A percentile compares a stretch with the other conserved stretches of the same genome.
Conservation (phyloP, 1,140 invertebrate species). For the Panagrolaimus sp. region DNA sequence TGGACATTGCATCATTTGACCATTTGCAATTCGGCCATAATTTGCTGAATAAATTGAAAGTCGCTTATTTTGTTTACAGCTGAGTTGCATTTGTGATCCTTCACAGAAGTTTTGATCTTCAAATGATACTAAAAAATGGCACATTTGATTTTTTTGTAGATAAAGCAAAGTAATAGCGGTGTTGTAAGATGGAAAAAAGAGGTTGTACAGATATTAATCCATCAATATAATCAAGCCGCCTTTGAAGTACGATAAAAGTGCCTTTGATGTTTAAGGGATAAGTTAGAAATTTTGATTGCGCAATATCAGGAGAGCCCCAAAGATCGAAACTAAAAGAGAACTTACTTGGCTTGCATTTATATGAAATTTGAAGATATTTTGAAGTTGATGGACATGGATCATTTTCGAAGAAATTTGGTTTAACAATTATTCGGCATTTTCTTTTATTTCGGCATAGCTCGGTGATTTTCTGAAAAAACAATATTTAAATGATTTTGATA, state of each 20-base stretch:
- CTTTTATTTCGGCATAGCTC: constrained; percentile 43
- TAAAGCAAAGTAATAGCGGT: too few species aligned
- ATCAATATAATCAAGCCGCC: too few species aligned
- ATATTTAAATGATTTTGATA: too few species aligned
- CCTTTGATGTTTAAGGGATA: too few species aligned
- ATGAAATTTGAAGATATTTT: constrained; percentile 48
- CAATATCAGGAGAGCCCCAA: too few species aligned
- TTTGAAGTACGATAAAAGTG: too few species aligned
- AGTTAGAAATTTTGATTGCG: too few species aligned
- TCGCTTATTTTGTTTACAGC: constrained; percentile 33
- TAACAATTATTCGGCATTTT: constrained; percentile 43
- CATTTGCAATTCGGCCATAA: constrained; percentile 40
- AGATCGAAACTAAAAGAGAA: too few species aligned
- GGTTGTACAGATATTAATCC: too few species aligned
- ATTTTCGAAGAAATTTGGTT: constrained; percentile 36
- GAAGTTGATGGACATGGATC: constrained; percentile 43
- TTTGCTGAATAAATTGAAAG: constrained; percentile 49
- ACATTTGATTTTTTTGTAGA: too few species aligned
- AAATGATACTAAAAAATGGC: constrained; percentile 40
- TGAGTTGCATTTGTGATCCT: constrained; percentile 36
- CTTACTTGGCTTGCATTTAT: constrained; percentile 47
- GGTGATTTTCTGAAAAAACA: constrained; percentile 34
- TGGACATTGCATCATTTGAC: constrained; percentile 37
- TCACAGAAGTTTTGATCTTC: constrained; percentile 51
- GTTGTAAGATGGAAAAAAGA: too few species aligned